These are phyloP conservation scores for Hemicordylus capensis DNA, from an alignment of 2,113 vertebrate species.

Conservation along the genomic window DNA sequence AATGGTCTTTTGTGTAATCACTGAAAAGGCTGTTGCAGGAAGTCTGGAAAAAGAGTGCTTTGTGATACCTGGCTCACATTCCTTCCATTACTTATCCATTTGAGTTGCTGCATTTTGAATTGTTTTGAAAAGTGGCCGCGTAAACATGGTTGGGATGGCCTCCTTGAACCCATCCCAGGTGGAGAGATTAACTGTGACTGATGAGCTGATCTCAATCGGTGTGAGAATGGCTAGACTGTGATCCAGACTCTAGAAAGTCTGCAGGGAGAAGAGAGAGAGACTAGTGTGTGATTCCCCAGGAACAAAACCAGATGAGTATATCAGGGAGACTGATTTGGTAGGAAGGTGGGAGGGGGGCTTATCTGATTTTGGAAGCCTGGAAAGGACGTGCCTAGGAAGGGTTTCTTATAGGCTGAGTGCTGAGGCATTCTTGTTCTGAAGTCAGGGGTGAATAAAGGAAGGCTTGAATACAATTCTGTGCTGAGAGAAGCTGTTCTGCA, in stretches of 20 bases:
- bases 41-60: neutral
- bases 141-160: neutral
- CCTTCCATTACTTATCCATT: neutral
- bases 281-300: neutral
- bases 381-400: neutral
- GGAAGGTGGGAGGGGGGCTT: neutral
- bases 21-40: neutral
- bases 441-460: neutral
- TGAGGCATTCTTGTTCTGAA: neutral
- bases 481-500: neutral
- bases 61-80: neutral
- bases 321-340: neutral
- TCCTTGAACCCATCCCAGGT: neutral
- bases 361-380: no score
- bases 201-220: neutral
- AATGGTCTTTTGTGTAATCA: rapidly evolving
- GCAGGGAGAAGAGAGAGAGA: neutral
- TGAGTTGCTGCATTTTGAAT: neutral
- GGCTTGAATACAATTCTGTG: neutral
- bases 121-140: neutral
- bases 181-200: neutral
- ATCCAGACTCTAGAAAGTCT: neutral
- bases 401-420: neutral
- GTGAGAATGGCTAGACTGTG: neutral
- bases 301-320: neutral